Percentiles rank a stretch among this genome's conserved stretches.
These are phyloP conservation scores for Merops nubicus DNA, from an alignment of 2,113 vertebrate genomes.

Conservation along the genomic window DNA sequence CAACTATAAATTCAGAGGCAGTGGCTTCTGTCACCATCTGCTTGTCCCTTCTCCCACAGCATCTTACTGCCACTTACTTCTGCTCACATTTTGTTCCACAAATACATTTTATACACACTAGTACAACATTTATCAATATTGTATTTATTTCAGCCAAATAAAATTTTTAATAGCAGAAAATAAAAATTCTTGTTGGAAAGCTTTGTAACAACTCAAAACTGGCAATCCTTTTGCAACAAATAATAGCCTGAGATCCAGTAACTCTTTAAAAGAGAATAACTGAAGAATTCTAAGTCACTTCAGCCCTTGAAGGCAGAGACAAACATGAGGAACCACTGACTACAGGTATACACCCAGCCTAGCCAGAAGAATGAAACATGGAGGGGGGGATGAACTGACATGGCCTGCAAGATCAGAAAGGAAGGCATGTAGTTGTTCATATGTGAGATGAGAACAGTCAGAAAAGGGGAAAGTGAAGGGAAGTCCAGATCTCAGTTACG, in stretches of 20 bases:
- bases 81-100: neutral
- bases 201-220: neutral
- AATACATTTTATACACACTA: neutral
- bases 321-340: neutral
- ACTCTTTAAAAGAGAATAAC: neutral
- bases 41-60: conserved; percentile 37
- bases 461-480: neutral
- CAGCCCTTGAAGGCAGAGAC: neutral
- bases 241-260: neutral
- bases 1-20: neutral
- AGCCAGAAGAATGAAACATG: fast-evolving
- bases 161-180: conserved; percentile 11
- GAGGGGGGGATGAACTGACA: fast-evolving
- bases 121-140: conserved; percentile 51
- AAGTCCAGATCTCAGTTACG: neutral
- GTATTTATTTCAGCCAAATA: conserved; percentile 30
- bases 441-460: neutral
- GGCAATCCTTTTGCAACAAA: neutral
- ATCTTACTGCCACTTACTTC: conserved; percentile 26
- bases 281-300: neutral
- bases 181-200: conserved; percentile 11
- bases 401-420: neutral
- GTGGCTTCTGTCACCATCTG: conserved; percentile 56
- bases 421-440: neutral
- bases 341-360: neutral